Base-by-base conservation (phyloP, 2,797 vertebrate genomes). In the Enteromius trimaculatus region DNA sequence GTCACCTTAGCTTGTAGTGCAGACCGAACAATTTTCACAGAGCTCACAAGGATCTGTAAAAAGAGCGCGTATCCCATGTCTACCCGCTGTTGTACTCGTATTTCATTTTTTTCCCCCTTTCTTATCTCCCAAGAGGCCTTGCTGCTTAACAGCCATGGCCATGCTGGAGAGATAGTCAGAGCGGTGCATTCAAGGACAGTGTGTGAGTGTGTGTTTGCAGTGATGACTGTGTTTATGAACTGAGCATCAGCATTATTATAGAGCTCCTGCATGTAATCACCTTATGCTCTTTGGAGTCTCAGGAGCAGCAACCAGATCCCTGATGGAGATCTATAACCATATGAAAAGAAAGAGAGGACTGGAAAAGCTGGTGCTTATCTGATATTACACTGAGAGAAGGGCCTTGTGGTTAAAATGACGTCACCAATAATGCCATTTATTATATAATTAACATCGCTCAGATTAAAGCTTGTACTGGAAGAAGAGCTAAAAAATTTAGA, bases 101-200 rank as follows among this genome's bases (percentile, higher is more conserved):
- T 74, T 31, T 64, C 13, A 11, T 66, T 76, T 72, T 44, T 64
- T 49, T n/a, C n/a, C n/a, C 31, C 4, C 1, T 39, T 53, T 6
- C 81, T 69, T 83, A 83, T 83, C 74, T 83, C 64, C 37, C 49
- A 69, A 39, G 72, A 83, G 81, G 49, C 81, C 74, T 77, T 60
- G 81, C 72, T 55, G 62, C 64, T 37, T 34, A 76, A 66, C 81
- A 83, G 64, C 64, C 81, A 76, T 55, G 71, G 44, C 80, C 80
- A 49, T 37, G 60, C 58, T 39, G 80, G 16, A 66, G 60, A 75
- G 80, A 82, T 55, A 55, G 31, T 51, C 29, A 23, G 47, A 82
- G 71, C 1, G 7, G 62, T 66, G 74, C 51, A 69, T 60, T 83
- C 81, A 83, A 83, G 81, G 81, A 83, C 72, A 77, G 49, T 39